Percentiles rank a stretch among this genome's conserved stretches.
phyloP scores from a whole-genome alignment of 2,888 invertebrate species.

The Bembecia ichneumoniformis region DNA sequence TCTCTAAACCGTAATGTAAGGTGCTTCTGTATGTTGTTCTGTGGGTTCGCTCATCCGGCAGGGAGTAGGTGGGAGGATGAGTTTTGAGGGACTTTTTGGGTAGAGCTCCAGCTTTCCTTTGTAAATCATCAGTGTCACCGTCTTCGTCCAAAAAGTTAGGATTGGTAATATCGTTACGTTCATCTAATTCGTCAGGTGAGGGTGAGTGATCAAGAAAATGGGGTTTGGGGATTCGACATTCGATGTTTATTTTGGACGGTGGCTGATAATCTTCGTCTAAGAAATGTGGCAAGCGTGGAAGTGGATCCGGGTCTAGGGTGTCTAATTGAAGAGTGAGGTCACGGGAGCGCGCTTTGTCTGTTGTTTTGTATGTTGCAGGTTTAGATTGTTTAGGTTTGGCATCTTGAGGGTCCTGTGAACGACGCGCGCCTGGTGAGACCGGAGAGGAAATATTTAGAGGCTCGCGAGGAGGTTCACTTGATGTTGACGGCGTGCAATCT shows the following conservation, averaged over 20 bases:
- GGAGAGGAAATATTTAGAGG: constrained; percentile 37
- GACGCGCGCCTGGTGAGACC: constrained; percentile 43
- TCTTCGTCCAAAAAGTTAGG: constrained; percentile 65
- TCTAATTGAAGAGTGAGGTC: constrained; percentile 56
- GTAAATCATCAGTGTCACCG: constrained; percentile 47
- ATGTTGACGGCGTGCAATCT: constrained; percentile 64
- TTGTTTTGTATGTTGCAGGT: constrained; percentile 29
- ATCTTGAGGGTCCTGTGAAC: constrained; percentile 47
- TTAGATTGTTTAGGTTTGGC: constrained; percentile 34
- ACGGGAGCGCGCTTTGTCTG: constrained; percentile 57
- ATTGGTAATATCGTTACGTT: constrained; percentile 62
- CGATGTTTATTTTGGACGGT: constrained; percentile 66
- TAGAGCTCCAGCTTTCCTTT: constrained; percentile 57
- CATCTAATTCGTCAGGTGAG: constrained; percentile 66
- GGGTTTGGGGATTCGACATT: constrained; percentile 67
- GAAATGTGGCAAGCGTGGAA: constrained; percentile 71
- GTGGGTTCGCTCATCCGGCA: constrained; percentile 53
- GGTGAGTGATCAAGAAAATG: constrained; percentile 68
- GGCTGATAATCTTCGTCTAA: constrained; percentile 75
- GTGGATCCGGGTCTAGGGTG: constrained; percentile 44
- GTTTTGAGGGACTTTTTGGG: constrained; percentile 48
- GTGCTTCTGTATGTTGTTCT: constrained; percentile 56
- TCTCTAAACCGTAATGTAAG: constrained; percentile 60
- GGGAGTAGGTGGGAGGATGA: constrained; percentile 34
- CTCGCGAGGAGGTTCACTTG: constrained; percentile 46